phyloP scores from a whole-genome alignment of 2,797 vertebrate species.

The Neosalanx taihuensis region DNA sequence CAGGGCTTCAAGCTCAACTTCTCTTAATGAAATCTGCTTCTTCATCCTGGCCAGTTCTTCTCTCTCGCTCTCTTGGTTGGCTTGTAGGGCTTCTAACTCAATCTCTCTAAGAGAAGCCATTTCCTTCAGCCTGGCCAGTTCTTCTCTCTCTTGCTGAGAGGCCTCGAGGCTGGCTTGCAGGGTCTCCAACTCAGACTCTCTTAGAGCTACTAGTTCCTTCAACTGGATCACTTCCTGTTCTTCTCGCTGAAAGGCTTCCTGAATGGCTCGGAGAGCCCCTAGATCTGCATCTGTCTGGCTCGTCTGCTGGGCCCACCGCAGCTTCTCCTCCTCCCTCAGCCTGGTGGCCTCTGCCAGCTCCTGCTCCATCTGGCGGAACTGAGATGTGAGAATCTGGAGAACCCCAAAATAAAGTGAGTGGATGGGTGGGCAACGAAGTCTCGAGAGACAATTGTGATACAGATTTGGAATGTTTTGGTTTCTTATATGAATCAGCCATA shows the following conservation, averaged over 20 bases:
- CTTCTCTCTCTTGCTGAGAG: conserved; percentile 61
- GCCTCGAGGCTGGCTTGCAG: conserved; percentile 47
- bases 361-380: conserved; percentile 82
- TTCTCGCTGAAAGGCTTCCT: conserved; percentile 56
- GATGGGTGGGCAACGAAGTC: conserved; percentile 1
- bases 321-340: conserved; percentile 70
- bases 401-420: background rate
- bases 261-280: conserved; percentile 43
- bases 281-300: conserved; percentile 57
- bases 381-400: conserved; percentile 77
- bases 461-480: no score
- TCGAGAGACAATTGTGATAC: conserved; percentile 22
- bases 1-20: background rate
- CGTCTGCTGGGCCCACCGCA: conserved; percentile 49
- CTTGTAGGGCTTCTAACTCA: conserved; percentile 46
- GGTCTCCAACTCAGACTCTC: conserved; percentile 38
- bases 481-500: no score
- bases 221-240: conserved; percentile 45
- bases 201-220: conserved; percentile 52
- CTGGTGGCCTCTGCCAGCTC: conserved; percentile 69
- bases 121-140: conserved; percentile 52
- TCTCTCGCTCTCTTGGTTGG: conserved; percentile 52
- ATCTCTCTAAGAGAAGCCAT: conserved; percentile 40
- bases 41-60: conserved; percentile 46
- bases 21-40: no score